Conservation (phyloP, 2,113 vertebrate genomes). For the Notarius quadriscutis region DNA sequence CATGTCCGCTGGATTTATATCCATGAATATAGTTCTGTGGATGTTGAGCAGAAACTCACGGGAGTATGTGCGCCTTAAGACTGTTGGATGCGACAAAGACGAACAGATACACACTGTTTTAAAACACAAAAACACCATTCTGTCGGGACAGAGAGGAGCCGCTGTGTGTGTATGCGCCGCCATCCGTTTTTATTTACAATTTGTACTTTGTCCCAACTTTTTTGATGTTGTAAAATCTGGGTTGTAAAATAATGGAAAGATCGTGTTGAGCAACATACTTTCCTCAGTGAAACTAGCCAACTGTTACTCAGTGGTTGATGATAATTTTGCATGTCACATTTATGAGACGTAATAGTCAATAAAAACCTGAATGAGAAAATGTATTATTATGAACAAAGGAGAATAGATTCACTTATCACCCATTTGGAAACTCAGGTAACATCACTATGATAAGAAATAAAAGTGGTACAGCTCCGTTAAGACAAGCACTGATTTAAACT, state of each 20-base stretch:
- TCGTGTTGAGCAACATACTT: not conserved
- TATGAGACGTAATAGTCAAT: not conserved
- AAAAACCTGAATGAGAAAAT: slow-evolving; percentile 1
- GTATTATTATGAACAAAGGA: not conserved
- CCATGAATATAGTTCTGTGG: too few relatives aligned
- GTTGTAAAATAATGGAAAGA: slow-evolving; percentile 16
- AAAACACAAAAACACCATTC: too few relatives aligned
- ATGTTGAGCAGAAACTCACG: too few relatives aligned
- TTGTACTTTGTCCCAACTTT: too few relatives aligned
- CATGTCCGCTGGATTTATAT: too few relatives aligned
- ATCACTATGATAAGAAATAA: not conserved
- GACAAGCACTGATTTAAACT: not conserved
- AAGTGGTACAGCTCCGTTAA: not conserved
- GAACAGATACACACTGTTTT: too few relatives aligned
- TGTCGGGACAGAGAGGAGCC: too few relatives aligned
- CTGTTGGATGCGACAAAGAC: too few relatives aligned
- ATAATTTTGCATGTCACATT: slow-evolving; percentile 3
- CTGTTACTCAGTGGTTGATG: not conserved
- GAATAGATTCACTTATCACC: not conserved
- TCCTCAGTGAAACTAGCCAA: not conserved
- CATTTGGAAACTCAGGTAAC: not conserved
- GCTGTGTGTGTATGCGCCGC: too few relatives aligned
- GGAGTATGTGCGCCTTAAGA: too few relatives aligned
- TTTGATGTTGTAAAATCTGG: too few relatives aligned
- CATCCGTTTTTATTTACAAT: too few relatives aligned